Evolutionary conservation across 2,888 invertebrate species (phyloP), one percentile per base, ranked within the genome.

Genomic region (Limnephilus lunatus): DNA sequence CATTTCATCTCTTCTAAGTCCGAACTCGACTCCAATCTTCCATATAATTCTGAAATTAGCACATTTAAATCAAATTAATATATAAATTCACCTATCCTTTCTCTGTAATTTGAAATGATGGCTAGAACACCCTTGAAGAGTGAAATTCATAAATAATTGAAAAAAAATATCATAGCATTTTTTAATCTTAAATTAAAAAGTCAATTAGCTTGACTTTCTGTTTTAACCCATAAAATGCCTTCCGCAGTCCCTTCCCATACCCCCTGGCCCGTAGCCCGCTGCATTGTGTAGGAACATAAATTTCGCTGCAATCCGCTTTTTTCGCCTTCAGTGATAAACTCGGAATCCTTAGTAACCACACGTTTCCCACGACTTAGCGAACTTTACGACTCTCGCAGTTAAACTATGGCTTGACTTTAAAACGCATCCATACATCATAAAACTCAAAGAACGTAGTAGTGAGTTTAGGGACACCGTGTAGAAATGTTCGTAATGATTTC

Each of bases 311-410:
- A 39, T 81, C 35, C 48, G 89, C 81, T 89, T 88, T 89, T 89
- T 89, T 89, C n/a, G 30, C 81, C n/a, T 81, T 89, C 81, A 81
- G 89, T 81, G 89, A 89, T 89, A 89, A 89, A 89, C 81, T 81
- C 30, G 81, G 30, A 32, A 35, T 81, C 81, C 89, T 35, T 81
- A 30, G 89, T 81, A 89, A 81, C 80, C 81, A 53, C 87, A 81
- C 89, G 89, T 89, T 68, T 81, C 89, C 44, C 81, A n/a, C 30
- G 35, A 44, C 81, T 39, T 31, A 81, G 81, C 89, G 30, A 39
- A 39, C 39, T 89, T 89, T 87, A 87, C 87, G 87, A 87, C 87
- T 87, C 53, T 14, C 35, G 87, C 87, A 87, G 53, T 87, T 87
- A 39, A 85, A 85, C 87, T 87, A 44, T 53, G 30, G n/a, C 87